Percentiles rank a stretch among this genome's conserved stretches.
These are phyloP conservation scores for Dendroctonus valens DNA, from an alignment of 1,140 invertebrate species.

Conservation along the genomic window DNA sequence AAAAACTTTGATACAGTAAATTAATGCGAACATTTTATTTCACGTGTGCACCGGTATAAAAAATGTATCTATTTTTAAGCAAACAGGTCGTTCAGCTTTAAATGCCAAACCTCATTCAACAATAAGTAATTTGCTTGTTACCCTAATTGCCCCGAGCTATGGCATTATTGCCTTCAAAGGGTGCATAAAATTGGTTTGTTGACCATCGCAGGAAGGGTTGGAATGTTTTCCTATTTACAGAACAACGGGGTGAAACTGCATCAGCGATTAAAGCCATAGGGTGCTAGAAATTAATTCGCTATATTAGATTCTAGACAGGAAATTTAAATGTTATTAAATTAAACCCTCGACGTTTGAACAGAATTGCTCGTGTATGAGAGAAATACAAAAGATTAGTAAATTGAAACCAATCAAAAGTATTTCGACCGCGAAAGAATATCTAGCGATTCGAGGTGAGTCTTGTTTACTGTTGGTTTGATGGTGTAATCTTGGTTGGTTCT, in stretches of 20 bases:
- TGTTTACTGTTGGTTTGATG: too few species aligned
- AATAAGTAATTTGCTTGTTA: slow-evolving; percentile 32
- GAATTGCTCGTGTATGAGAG: not conserved
- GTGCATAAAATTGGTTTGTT: slow-evolving; percentile 34
- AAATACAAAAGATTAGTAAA: too few species aligned
- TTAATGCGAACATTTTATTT: too few species aligned
- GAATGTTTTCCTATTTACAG: slow-evolving; percentile 30
- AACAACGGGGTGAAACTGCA: slow-evolving; percentile 31
- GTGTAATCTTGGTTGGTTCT: too few species aligned
- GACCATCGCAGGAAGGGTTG: slow-evolving; percentile 29
- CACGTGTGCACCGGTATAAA: not conserved
- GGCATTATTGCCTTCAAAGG: slow-evolving; percentile 32
- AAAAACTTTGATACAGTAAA: too few species aligned
- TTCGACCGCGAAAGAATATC: not conserved
- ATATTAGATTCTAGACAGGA: slow-evolving; percentile 27
- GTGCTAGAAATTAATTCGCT: slow-evolving; percentile 31
- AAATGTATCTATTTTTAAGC: slow-evolving; percentile 5
- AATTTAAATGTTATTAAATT: slow-evolving; percentile 27
- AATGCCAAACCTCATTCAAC: slow-evolving; percentile 28
- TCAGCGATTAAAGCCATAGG: slow-evolving; percentile 30
- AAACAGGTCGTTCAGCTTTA: slow-evolving; percentile 15
- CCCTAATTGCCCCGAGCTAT: slow-evolving; percentile 29
- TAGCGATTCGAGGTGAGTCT: too few species aligned
- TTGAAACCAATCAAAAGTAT: not conserved
- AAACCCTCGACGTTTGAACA: slow-evolving; percentile 6